Conservation (phyloP, 2,888 invertebrate genomes). For the Nephrotoma flavescens region DNA sequence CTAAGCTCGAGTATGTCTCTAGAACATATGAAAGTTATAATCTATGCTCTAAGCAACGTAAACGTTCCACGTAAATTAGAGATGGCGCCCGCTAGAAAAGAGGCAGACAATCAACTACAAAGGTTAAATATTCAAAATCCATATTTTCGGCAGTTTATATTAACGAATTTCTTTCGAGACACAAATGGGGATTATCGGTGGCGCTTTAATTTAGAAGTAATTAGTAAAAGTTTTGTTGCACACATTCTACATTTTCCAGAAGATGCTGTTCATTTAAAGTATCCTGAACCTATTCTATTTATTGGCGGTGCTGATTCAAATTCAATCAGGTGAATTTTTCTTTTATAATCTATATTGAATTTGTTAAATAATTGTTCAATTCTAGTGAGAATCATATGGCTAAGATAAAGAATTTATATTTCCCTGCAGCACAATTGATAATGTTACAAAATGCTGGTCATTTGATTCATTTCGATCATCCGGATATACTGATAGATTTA, state of each 20-base stretch:
- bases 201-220: constrained; percentile 63
- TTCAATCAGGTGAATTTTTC: constrained; percentile 51
- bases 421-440: constrained; percentile 52
- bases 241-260: constrained; percentile 52
- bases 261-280: constrained; percentile 29
- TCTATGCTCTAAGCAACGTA: constrained; percentile 50
- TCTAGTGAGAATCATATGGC: constrained; percentile 38
- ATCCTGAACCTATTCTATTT: constrained; percentile 62
- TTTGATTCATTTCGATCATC: constrained; percentile 82
- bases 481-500: constrained; percentile 32
- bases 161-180: constrained; percentile 56
- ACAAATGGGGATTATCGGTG: constrained; percentile 40
- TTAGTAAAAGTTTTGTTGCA: constrained; percentile 48
- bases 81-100: constrained; percentile 52
- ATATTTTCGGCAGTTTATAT: constrained; percentile 57
- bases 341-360: background rate
- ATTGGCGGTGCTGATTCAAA: constrained; percentile 71
- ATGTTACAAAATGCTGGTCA: constrained; percentile 66
- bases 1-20: constrained; percentile 41
- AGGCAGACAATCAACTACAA: constrained; percentile 46
- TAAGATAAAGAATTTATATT: constrained; percentile 46
- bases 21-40: constrained; percentile 41
- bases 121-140: constrained; percentile 38
- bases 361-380: constrained; percentile 4
- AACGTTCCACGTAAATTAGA: constrained; percentile 44